A percentile compares a stretch with the other conserved stretches of the same genome.
Evolutionary conservation across 2,888 invertebrate genomes (phyloP).

Genomic region (Luperina nickerlii): DNA sequence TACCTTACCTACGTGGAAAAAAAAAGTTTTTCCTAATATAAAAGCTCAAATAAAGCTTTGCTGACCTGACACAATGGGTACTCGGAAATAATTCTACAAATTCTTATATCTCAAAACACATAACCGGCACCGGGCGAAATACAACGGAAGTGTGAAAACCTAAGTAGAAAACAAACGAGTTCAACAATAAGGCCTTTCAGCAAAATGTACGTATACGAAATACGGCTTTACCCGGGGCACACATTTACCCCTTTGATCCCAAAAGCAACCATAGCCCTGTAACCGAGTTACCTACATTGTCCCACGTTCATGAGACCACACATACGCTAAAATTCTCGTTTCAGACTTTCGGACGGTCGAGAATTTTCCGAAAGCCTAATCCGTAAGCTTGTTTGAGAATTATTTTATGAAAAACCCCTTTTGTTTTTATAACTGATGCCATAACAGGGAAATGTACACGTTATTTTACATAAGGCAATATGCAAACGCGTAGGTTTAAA

Average conservation of each 20-base stretch:
- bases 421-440: background rate
- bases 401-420: background rate
- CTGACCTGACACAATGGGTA: too few species aligned
- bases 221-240: constrained; percentile 38
- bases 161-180: constrained; percentile 45
- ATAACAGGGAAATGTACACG: background rate
- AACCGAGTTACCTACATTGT: constrained; percentile 54
- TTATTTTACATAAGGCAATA: background rate
- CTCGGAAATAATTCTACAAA: background rate
- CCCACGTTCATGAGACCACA: constrained; percentile 25
- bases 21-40: background rate
- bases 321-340: constrained; percentile 25
- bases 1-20: too few species aligned
- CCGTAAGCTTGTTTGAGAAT: background rate
- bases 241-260: constrained; percentile 56
- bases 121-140: background rate
- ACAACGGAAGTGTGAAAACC: constrained; percentile 24
- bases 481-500: background rate
- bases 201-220: constrained; percentile 43
- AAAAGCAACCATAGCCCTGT: constrained; percentile 56
- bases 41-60: background rate
- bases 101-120: constrained; percentile 3
- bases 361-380: constrained; percentile 19
- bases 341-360: constrained; percentile 3
- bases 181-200: constrained; percentile 40